Evolutionary conservation across 2,797 vertebrate species (phyloP).

Genomic region (Enteromius unitaeniatus): DNA sequence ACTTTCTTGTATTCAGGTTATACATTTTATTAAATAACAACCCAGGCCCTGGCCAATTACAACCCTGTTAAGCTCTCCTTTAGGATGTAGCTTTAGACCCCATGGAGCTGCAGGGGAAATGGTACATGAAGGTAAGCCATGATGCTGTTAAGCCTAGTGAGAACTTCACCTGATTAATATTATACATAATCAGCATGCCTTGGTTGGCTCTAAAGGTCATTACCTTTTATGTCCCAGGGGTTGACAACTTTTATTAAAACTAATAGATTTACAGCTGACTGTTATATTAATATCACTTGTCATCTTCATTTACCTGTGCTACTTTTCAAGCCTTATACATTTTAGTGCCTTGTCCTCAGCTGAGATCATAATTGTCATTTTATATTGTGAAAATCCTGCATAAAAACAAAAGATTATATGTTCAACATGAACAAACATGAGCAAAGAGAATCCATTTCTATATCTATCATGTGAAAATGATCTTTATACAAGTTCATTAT

Average conservation of each 20-base stretch:
- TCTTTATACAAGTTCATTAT: background rate
- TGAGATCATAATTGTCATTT: background rate
- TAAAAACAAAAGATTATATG: background rate
- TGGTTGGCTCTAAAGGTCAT: background rate
- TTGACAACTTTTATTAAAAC: background rate
- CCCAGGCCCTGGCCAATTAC: conserved; percentile 9
- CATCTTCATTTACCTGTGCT: background rate
- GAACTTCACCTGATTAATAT: conserved; percentile 12
- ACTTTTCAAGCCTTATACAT: background rate
- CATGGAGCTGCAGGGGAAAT: background rate
- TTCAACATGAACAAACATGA: background rate
- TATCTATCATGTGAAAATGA: background rate
- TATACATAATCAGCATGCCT: background rate
- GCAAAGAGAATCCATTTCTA: background rate
- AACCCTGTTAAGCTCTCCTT: background rate
- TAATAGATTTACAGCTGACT: background rate
- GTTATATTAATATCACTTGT: background rate
- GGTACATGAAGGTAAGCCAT: background rate
- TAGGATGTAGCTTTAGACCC: background rate
- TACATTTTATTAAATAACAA: conserved; percentile 26
- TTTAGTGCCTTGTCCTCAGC: background rate
- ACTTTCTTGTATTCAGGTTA: conserved; percentile 15
- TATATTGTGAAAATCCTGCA: background rate
- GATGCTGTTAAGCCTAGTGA: background rate
- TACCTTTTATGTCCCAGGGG: background rate